Evolutionary conservation across 2,797 vertebrate genomes (phyloP).

Genomic region (Pangasius krempfi): DNA sequence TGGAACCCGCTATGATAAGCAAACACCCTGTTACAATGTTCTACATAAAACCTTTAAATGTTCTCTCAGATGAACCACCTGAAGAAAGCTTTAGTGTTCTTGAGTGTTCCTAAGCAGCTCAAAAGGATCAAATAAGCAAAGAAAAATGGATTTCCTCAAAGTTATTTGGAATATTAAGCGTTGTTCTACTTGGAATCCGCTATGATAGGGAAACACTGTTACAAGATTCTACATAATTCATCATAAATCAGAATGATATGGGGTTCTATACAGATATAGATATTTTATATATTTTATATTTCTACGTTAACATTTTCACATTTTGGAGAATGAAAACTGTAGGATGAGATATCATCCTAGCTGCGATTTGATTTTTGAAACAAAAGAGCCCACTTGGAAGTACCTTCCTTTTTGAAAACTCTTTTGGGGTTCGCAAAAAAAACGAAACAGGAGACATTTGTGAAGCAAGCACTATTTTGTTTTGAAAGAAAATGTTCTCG

Average conservation of each 20-base stretch:
- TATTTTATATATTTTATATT: not conserved
- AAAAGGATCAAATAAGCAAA: no score
- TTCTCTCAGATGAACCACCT: not conserved
- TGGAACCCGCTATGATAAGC: not conserved
- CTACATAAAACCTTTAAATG: not conserved
- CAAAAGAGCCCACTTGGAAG: not conserved
- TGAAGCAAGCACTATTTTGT: constrained; percentile 7
- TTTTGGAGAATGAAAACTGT: not conserved
- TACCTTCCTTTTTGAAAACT: not conserved
- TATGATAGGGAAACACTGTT: not conserved
- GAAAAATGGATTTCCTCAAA: not conserved
- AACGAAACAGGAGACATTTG: constrained; percentile 14
- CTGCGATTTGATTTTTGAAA: not conserved
- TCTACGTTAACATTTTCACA: not conserved
- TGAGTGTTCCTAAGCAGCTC: not conserved
- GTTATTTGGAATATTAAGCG: not conserved
- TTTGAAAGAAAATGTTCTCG: constrained; percentile 28
- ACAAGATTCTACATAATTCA: not conserved
- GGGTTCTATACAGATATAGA: not conserved
- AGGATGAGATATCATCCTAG: not conserved
- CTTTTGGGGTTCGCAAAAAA: not conserved
- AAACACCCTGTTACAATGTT: not conserved
- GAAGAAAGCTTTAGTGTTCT: not conserved
- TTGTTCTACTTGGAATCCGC: not conserved
- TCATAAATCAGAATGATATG: not conserved